Conservation (phyloP, 1,140 invertebrate species). For the Drosophila takahashii region DNA sequence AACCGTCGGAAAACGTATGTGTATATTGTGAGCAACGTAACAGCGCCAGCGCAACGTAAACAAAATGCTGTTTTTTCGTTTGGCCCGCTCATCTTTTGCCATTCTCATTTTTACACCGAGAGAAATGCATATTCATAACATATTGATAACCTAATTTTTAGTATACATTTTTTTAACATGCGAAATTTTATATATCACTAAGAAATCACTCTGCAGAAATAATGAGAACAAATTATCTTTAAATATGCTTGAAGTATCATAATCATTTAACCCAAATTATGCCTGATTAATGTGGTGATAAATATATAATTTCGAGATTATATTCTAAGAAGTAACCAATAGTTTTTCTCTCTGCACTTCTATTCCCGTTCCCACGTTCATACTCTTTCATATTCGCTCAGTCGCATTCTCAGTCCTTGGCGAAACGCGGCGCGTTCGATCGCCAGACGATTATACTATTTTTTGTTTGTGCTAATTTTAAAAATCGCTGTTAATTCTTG, state of each 20-base stretch:
- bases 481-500: slow-evolving; percentile 28
- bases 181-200: too few species aligned
- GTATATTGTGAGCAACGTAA: slow-evolving; percentile 35
- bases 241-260: too few species aligned
- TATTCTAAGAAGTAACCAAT: not conserved
- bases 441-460: slow-evolving; percentile 41
- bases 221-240: too few species aligned
- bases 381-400: slow-evolving; percentile 51
- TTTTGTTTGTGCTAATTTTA: slow-evolving; percentile 46
- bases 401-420: slow-evolving; percentile 43
- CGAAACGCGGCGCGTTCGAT: slow-evolving; percentile 55
- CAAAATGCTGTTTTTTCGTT: slow-evolving; percentile 25
- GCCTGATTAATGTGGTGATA: too few species aligned
- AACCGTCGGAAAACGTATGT: slow-evolving; percentile 22
- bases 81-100: slow-evolving; percentile 7
- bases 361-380: slow-evolving; percentile 39
- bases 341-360: slow-evolving; percentile 5
- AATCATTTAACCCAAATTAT: too few species aligned
- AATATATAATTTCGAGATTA: too few species aligned
- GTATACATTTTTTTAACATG: too few species aligned
- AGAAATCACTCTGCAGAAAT: too few species aligned
- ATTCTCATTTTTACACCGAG: slow-evolving; percentile 17
- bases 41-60: slow-evolving; percentile 42
- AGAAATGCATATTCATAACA: not conserved
- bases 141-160: not conserved